Base-by-base conservation (phyloP, 2,888 invertebrate species). In the Synergus laeviventris region DNA sequence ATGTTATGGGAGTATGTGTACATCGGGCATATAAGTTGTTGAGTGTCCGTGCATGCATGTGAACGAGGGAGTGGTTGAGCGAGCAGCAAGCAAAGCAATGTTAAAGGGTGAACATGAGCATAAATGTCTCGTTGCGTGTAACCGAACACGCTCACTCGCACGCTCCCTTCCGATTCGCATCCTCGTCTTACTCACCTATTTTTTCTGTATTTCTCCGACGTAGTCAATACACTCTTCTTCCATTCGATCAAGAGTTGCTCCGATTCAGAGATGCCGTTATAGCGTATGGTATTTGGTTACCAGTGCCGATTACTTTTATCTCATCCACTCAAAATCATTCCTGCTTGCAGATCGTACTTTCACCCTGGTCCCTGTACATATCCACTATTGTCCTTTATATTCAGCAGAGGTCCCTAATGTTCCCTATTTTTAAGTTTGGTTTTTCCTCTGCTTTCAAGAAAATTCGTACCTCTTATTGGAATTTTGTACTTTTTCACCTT, bases 61-160 rank as follows among this genome's bases (percentile, higher is more conserved):
- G 42, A 42, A 61, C 60, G 45, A 61, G 59, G 60, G 60, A 60
- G 73, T 76, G 73, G 73, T 74, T 61, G 36, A 73, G 73, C 61
- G 62, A 54, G 59, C 49, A 54, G 36, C 66, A 66, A 75, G 54
- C 62, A 66, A 62, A 66, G 49, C 74, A 64, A 75, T 49, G 39
- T 42, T 77, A 84, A 84, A 81, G 81, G 59, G 79, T 49, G 64
- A 81, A 75, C 64, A 75, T 76, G 76, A 81, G 82, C 81, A 81
- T 82, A 82, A 85, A 84, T 81, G 83, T 83, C 82, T 82, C 81
- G 76, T 77, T 82, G 79, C 80, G 77, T 82, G 84, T 82, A 82
- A 81, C 80, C 81, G 76, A 82, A 82, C 81, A 79, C 82, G 75
- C 76, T 77, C 74, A 61, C 79, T 75, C 78, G 78, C 79, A 75